These are phyloP conservation scores for Rhinoraja longicauda DNA, from an alignment of 2,797 vertebrate genomes.

Conservation along the genomic window DNA sequence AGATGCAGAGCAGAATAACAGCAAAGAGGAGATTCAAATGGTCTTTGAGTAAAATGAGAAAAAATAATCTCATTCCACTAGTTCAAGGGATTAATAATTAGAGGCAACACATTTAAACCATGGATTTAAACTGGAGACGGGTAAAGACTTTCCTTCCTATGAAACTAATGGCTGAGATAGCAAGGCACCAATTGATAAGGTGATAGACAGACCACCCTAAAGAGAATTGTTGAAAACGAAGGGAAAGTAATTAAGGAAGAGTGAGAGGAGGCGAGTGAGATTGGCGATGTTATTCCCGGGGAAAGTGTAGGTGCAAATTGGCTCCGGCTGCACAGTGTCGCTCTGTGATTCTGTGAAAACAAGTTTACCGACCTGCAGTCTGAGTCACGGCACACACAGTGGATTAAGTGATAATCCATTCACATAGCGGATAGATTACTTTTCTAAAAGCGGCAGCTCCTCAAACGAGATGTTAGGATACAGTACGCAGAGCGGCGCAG, in stretches of 20 bases:
- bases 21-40: not conserved
- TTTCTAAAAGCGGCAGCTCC: not conserved
- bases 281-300: no score
- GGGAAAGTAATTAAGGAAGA: not conserved
- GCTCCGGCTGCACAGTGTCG: not conserved
- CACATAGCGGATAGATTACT: not conserved
- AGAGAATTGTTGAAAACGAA: not conserved
- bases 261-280: not conserved
- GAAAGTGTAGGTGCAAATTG: not conserved
- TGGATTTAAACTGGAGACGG: not conserved
- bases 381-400: not conserved
- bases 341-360: not conserved
- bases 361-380: not conserved
- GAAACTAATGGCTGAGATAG: not conserved
- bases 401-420: not conserved
- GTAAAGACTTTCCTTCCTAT: not conserved
- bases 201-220: no score
- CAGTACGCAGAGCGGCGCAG: no score
- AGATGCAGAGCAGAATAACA: not conserved
- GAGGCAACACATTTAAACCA: not conserved
- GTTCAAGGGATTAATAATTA: not conserved
- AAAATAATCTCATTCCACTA: not conserved
- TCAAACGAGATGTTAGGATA: not conserved
- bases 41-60: not conserved
- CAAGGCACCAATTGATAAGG: not conserved